Base-by-base conservation (phyloP, 2,113 vertebrate genomes). In the Archocentrus centrarchus region DNA sequence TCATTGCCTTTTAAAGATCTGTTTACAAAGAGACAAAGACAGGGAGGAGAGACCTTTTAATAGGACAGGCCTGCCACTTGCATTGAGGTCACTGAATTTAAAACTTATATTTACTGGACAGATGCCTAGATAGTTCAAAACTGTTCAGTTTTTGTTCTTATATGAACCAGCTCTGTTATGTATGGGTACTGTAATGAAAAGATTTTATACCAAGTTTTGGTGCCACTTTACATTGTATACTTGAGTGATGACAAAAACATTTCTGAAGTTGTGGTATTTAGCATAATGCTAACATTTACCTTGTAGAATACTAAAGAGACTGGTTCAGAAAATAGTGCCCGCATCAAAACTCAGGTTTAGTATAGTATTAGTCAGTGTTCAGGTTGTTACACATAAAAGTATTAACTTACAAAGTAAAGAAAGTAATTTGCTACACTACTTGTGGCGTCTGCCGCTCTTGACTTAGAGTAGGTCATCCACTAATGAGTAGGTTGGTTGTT, bases 11-110 rank as follows among this genome's bases (percentile, higher is more conserved):
- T 90, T 89, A 92, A 87, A 88, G 90, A 92, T 94, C 87, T 92
- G 88, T 92, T 92, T 92, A 91, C 90, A 82, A 82, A 81, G 75
- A 90, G 79, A 91, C 90, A 89, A 81, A 88, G 89, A 88, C 87
- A 60, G 81, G 89, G 80, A 87, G 85, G 83, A 80, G 83, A 93
- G 91, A 92, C 90, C 93, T 93, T 95, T 93, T 91, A 93, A 93
- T 93, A 94, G 91, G 89, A 93, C 91, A 84, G 82, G 84, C 75
- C 89, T 93, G 94, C 90, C 89, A 90, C 87, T 91, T 81, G 77
- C 88, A 92, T 92, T 80, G 73, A 89, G 94, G 94, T 94, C 92
- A 94, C 11, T 82, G 84, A 76, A 88, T 91, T 85, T 64, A 81
- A 75, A 81, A 82, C 39, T 68, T 70, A 62, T 47, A 93, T 93